Percentiles rank a stretch among this genome's conserved stretches.
Evolutionary conservation across 1,140 invertebrate genomes (phyloP).

Genomic region (Octopus bimaculoides): DNA sequence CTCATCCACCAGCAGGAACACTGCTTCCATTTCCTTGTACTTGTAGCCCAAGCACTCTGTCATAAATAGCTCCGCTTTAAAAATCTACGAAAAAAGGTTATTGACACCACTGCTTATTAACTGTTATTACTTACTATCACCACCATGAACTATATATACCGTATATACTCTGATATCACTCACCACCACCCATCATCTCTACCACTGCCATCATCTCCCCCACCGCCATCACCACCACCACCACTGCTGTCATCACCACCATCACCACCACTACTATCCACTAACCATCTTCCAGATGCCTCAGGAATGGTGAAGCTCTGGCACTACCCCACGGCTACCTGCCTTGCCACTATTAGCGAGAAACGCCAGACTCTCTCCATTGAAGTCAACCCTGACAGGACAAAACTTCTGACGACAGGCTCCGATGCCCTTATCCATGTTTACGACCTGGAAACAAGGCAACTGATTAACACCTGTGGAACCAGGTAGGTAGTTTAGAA

Average conservation of each 20-base stretch:
- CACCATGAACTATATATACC: too few species aligned
- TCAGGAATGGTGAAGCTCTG: conserved; percentile 54
- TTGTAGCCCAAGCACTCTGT: neutral
- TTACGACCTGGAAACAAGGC: conserved; percentile 51
- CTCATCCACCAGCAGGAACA: neutral
- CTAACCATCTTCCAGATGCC: conserved; percentile 43
- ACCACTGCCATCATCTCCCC: neutral
- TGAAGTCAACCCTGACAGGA: conserved; percentile 41
- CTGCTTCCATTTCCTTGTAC: neutral
- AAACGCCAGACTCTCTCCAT: conserved; percentile 37
- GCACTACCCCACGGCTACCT: conserved; percentile 51
- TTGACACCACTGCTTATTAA: too few species aligned
- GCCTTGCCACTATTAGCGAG: conserved; percentile 49
- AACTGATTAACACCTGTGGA: conserved; percentile 41
- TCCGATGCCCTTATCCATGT: conserved; percentile 43
- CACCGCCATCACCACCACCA: conserved; percentile 21
- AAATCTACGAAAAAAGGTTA: too few species aligned
- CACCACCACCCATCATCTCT: neutral
- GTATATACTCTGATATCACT: too few species aligned
- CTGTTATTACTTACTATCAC: too few species aligned
- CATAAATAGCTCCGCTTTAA: neutral
- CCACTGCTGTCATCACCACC: neutral
- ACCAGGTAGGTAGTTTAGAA: conserved; percentile 38
- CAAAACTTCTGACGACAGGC: conserved; percentile 44
- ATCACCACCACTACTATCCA: neutral